These are phyloP conservation scores for Hapalemur alaotrensis DNA, from an alignment of 2,797 vertebrate genomes.

Conservation along the genomic window DNA sequence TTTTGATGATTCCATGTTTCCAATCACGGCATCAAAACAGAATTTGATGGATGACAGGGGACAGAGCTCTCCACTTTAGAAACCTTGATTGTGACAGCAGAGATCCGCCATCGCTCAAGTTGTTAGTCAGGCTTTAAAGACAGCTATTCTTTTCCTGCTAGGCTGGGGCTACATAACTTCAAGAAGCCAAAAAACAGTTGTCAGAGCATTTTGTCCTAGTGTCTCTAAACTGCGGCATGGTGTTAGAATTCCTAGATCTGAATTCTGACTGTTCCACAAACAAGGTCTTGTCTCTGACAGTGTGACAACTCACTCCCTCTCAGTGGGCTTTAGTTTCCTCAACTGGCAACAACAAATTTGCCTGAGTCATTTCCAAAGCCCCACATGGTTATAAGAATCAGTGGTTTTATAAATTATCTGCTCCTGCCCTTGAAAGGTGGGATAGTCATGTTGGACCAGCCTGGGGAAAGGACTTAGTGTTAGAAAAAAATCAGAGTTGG, in stretches of 20 bases:
- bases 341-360: neutral
- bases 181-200: neutral
- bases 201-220: neutral
- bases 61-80: neutral
- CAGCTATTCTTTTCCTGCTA: neutral
- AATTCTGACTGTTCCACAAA: neutral
- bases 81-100: neutral
- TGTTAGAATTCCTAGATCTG: neutral
- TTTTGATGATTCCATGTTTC: neutral
- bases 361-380: neutral
- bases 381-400: neutral
- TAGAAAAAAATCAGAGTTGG: constrained; percentile 1
- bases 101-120: neutral
- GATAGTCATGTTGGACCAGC: neutral
- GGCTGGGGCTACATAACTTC: neutral
- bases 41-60: neutral
- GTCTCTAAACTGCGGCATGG: neutral
- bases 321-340: neutral
- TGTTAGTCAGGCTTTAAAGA: neutral
- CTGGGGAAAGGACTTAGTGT: neutral
- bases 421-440: neutral
- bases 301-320: neutral
- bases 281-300: neutral
- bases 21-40: neutral
- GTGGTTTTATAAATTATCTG: neutral